Base-by-base conservation (phyloP, 2,888 invertebrate genomes). In the Taenaris catops region DNA sequence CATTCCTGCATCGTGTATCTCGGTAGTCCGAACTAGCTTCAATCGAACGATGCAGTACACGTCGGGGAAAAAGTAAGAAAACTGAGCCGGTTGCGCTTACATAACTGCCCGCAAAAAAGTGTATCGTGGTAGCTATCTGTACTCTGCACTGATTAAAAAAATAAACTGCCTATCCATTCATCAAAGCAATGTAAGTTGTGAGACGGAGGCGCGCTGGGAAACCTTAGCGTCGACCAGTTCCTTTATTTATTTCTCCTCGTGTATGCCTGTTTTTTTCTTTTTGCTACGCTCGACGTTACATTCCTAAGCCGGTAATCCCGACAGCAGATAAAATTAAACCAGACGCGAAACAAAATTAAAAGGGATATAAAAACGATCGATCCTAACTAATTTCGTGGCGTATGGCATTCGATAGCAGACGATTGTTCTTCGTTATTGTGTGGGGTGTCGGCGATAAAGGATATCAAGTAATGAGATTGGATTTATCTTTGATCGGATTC, bases 341-440 rank as follows among this genome's bases (percentile, higher is more conserved):
- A 86, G 86, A 86, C 86, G 78, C 74, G 74, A 79, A 86, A 84
- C 73, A 83, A 86, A 84, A 84, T 83, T 80, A 84, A 84, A 84
- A 83, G 70, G 76, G 71, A 73, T 61, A 76, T 76, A 73, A 79
- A 79, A 78, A 76, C 67, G 67, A 71, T 76, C 73, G 75, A 74
- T 68, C 67, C 68, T 61, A 57, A 80, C 83, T 84, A 86, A 86
- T 84, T 86, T 79, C 62, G 81, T 79, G 76, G 70, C 66, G 80
- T 78, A 75, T 73, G 79, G 71, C 63, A 66, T 75, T 70, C 59
- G 56, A 59, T 59, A 55, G 54, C 52, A 39, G 35, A 31, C 41
- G 53, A 55, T 55, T 59, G 56, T 59, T 58, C 55, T 62, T 60
- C 53, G 59, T 60, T 60, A 49, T 56, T 52, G 47, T 50, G 51